Evolutionary conservation across 2,797 vertebrate genomes (phyloP), one percentile per base, ranked within the genome.

Genomic region (Muscicapa striata): DNA sequence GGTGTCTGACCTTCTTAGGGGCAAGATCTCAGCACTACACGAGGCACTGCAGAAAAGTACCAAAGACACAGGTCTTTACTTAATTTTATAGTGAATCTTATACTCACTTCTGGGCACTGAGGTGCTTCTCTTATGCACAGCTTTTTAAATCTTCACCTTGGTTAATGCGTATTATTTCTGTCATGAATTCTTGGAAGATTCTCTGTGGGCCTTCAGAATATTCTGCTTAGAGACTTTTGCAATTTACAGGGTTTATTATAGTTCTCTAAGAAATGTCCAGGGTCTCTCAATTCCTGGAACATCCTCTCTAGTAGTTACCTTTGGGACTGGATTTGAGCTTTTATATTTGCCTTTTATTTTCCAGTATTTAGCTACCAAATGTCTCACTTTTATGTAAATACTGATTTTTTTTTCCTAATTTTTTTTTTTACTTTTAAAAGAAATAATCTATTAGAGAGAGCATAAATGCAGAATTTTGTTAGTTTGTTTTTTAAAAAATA

Each of bases 71-170:
- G 34, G 8, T 36, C 58, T 95, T 86, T 75, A 72, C 84, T 84
- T 95, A 61, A 64, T 78, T 81, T 86, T 86, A 72, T 30, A 78
- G 22, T 51, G 49, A 84, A 38, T 64, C 5, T 93, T 93, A 32
- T 18, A 40, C 41, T 90, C 13, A 52, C 23, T 88, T 77, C 34
- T 0, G 0, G 45, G 15, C 46, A 64, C 41, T 63, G 30, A 77
- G 38, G 38, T 61, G 52, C 75, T 89, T 70, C 76, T 84, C 38
- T 68, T 80, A 45, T 43, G 26, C 23, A n/a, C 27, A 86, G 29
- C 34, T 93, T 64, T 93, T 91, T 93, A 92, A 92, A 87, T 92
- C 86, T 90, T 94, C 80, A 75, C 79, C 58, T 72, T 66, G 49
- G 48, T 87, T 93, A 92, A 75, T 66, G 43, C n/a, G 18, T 59